Evolutionary conservation across 2,113 vertebrate genomes (phyloP).

Genomic region (Microtus ochrogaster): DNA sequence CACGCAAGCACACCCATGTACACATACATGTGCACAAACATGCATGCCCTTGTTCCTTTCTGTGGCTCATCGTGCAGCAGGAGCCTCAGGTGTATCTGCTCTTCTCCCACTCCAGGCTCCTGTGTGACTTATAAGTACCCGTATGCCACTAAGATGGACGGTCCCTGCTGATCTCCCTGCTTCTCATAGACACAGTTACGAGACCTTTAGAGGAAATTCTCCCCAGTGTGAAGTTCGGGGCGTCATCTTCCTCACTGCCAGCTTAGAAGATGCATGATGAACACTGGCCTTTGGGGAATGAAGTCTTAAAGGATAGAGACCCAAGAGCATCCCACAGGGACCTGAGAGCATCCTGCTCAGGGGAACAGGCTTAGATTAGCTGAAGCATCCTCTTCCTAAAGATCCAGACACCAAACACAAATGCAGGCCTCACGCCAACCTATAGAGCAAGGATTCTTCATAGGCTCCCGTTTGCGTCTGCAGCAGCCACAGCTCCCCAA

Average conservation of each 20-base stretch:
- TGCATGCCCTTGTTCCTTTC: neutral
- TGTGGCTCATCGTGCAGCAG: neutral
- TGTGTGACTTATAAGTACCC: no score
- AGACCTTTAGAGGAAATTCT: no score
- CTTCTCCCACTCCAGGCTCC: neutral
- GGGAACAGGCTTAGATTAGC: neutral
- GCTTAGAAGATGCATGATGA: neutral
- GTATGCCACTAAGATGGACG: neutral
- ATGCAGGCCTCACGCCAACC: no score
- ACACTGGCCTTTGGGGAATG: neutral
- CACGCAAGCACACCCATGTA: neutral
- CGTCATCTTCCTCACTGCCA: neutral
- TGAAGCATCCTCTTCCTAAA: neutral
- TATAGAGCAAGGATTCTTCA: neutral
- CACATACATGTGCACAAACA: fast-evolving
- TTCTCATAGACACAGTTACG: neutral
- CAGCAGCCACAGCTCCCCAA: neutral
- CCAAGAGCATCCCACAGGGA: neutral
- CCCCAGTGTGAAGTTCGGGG: neutral
- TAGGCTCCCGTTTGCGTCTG: neutral
- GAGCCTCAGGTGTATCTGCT: fast-evolving
- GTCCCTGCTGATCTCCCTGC: neutral
- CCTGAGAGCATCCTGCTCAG: neutral
- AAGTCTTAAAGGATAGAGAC: neutral
- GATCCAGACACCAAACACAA: neutral